Evolutionary conservation across 2,797 vertebrate genomes (phyloP).

Genomic region (Meriones psammophilus): DNA sequence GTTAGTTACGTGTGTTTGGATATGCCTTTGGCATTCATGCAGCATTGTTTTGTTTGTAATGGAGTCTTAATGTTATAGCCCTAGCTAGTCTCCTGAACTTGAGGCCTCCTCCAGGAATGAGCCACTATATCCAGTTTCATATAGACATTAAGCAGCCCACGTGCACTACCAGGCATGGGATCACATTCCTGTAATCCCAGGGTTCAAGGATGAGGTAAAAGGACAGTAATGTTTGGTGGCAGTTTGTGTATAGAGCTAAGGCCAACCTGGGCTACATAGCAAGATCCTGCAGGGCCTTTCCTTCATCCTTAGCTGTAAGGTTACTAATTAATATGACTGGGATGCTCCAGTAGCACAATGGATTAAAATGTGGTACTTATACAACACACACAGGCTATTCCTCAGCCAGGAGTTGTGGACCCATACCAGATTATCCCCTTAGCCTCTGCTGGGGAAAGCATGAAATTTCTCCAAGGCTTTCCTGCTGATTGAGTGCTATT

Average conservation of each 20-base stretch:
- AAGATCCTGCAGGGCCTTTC: neutral
- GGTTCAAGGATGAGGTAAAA: neutral
- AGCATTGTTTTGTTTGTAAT: too few relatives aligned
- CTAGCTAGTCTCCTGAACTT: neutral
- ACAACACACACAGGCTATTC: neutral
- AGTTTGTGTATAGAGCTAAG: neutral
- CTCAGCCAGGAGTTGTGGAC: neutral
- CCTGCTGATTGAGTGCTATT: neutral
- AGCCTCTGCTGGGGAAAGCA: constrained; percentile 1
- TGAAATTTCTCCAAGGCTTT: constrained; percentile 5
- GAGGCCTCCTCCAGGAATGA: neutral
- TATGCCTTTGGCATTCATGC: neutral
- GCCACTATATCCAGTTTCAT: neutral
- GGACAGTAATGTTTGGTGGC: neutral
- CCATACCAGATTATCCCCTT: neutral
- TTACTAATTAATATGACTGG: neutral
- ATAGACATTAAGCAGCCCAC: neutral
- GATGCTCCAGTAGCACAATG: neutral
- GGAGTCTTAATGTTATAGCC: neutral
- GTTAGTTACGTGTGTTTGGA: neutral
- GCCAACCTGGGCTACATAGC: too few relatives aligned
- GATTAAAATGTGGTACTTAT: neutral
- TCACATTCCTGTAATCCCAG: neutral
- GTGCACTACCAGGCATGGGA: neutral
- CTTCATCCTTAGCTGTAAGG: neutral